Base-by-base conservation (phyloP, 2,888 invertebrate species). In the Drosophila recens region DNA sequence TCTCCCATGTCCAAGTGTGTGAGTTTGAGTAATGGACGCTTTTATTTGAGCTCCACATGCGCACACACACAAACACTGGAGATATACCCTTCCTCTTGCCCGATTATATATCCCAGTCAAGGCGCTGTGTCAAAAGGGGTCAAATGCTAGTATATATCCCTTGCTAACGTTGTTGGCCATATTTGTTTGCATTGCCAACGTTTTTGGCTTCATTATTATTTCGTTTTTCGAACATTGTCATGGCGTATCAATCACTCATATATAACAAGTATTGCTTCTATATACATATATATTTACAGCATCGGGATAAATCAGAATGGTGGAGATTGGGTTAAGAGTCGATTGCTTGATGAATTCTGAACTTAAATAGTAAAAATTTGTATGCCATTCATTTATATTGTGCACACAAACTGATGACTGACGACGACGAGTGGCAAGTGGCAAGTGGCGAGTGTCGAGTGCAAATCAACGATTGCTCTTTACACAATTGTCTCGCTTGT, bases 51-150 rank as follows among this genome's bases (percentile, higher is more conserved):
- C 78, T 59, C 69, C 69, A 80, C 75, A 80, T 63, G 68, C 68
- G 57, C 62, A 13, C 40, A 59, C 42, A 46, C 52, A 56, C 34
- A 27, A 5, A 53, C n/a, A 46, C 4, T 43, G 13, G n/a, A 46
- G 20, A 46, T 17, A 46, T 5, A 9, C 38, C 0, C 15, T 23
- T 38, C 0, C 15, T 13, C 2, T 17, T 13, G 9, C 43, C 61
- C 4, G 23, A 17, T 20, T 8, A 36, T 30, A 23, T 43, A n/a
- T 1, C 6, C 46, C n/a, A 53, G 72, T 64, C 46, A 65, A 69
- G 65, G 65, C 76, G 69, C 57, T 78, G 81, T 82, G 88, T 89
- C 87, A 90, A 90, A 90, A 90, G 89, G 90, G 90, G 90, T 90
- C 90, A 90, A 87, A 89, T 83, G 87, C 79, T 78, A 69, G 78